Percentiles rank a stretch among this genome's conserved stretches.
These are phyloP conservation scores for Eriocheir sinensis DNA, from an alignment of 1,140 invertebrate genomes.

Conservation along the genomic window DNA sequence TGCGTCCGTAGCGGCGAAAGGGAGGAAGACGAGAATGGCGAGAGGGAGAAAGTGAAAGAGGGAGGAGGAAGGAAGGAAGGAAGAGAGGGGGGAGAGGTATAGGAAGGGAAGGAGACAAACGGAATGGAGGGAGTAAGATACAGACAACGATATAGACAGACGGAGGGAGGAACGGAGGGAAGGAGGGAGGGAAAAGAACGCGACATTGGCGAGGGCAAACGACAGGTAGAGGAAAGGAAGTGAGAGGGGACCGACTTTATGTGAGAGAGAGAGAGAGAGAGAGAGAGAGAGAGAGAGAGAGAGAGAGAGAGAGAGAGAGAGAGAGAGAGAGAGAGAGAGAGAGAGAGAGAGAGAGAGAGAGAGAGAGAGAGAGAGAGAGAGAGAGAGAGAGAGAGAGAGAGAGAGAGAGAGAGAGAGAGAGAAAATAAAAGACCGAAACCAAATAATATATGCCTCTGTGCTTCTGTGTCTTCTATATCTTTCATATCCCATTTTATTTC, in stretches of 20 bases:
- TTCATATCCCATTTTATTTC: too few relatives aligned
- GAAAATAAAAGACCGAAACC: too few relatives aligned
- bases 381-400: background rate
- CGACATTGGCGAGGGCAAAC: background rate
- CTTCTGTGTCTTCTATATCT: too few relatives aligned
- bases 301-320: slow-evolving; percentile 15
- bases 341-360: too few relatives aligned
- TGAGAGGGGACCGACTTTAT: background rate
- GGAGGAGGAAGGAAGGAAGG: too few relatives aligned
- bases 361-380: slow-evolving; percentile 1
- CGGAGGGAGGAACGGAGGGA: background rate
- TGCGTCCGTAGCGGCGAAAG: too few relatives aligned
- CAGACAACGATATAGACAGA: background rate
- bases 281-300: background rate
- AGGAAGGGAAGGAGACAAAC: background rate
- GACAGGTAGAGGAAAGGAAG: slow-evolving; percentile 2
- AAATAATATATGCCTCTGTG: too few relatives aligned
- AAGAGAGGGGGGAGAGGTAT: background rate
- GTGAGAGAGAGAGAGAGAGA: slow-evolving; percentile 21
- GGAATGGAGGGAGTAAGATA: background rate
- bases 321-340: too few relatives aligned
- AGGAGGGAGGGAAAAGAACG: background rate
- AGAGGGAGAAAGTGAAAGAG: too few relatives aligned
- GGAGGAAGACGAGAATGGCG: too few relatives aligned
- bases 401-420: too few relatives aligned